Base-by-base conservation (phyloP, 2,797 vertebrate genomes). In the Macrochelys suwanniensis region DNA sequence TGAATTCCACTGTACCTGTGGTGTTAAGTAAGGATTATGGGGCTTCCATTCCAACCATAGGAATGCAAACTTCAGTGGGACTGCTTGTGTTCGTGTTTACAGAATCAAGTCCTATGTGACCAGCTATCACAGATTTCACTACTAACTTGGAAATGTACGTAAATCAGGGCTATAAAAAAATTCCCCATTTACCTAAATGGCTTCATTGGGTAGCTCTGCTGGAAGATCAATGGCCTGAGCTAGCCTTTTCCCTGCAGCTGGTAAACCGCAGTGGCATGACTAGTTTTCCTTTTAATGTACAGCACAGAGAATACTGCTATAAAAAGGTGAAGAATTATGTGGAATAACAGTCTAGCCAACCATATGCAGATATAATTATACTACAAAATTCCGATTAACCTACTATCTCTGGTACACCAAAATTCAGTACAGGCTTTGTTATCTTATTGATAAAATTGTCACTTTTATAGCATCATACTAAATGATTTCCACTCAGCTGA, bases 361-460 rank as follows among this genome's bases (percentile, higher is more conserved):
- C 54, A 77, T 84, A 33, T 77, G 26, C 31, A 95, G 71, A 31
- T 31, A 33, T 84, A 93, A 82, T 11, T 47, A 80, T 65, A 59
- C 11, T 53, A 15, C 4, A 51, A 56, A 82, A 1, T 91, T 93
- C 26, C 65, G 85, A 54, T 3, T 2, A 0, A 92, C 77, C 68
- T 91, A 19, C 87, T 90, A 82, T 76, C 74, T 76, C 81, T 71
- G 82, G 82, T 77, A 90, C 71, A 82, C 80, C 83, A 85, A 84
- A 94, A 65, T 94, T 96, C 83, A 91, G 61, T 45, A 83, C 45
- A 84, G 53, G 28, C 47, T 97, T 96, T 4, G 10, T 83, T 56
- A 95, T 89, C 79, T 96, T 92, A 47, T 11, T 95, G 94, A 97
- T 97, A 93, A 96, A 89, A 8, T 5, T 80, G 11, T 45, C 68